Evolutionary conservation across 2,113 vertebrate species (phyloP).

Genomic region (Cynopterus brachyotis): DNA sequence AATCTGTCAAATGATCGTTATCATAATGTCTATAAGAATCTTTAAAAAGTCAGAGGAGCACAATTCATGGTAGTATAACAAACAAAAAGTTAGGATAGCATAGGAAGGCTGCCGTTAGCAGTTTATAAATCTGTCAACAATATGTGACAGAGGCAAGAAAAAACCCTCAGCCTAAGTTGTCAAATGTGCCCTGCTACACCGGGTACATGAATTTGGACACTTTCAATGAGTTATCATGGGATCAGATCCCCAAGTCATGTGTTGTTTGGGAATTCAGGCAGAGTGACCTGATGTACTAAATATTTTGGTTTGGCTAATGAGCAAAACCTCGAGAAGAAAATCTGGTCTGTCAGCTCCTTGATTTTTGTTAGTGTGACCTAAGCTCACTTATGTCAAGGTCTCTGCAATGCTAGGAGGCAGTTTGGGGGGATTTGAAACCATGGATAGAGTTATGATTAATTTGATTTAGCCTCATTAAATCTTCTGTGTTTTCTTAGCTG

Average conservation of each 20-base stretch:
- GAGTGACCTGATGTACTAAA: conserved; percentile 45
- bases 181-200: conserved; percentile 56
- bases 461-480: conserved; percentile 70
- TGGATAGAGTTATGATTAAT: conserved; percentile 74
- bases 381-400: conserved; percentile 69
- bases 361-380: conserved; percentile 75
- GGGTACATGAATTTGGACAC: conserved; percentile 55
- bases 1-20: not conserved
- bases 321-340: conserved; percentile 72
- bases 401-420: conserved; percentile 75
- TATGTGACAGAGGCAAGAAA: conserved; percentile 55
- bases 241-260: conserved; percentile 52
- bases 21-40: not conserved
- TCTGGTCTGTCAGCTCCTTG: conserved; percentile 74
- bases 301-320: conserved; percentile 78
- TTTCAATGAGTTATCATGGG: conserved; percentile 63
- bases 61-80: not conserved
- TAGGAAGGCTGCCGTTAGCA: conserved; percentile 56
- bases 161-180: conserved; percentile 56
- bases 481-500: conserved; percentile 61
- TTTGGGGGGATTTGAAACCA: conserved; percentile 46
- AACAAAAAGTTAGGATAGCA: not conserved
- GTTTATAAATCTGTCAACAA: conserved; percentile 72
- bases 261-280: conserved; percentile 22
- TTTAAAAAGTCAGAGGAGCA: not conserved